Base-by-base conservation (phyloP, 2,113 vertebrate genomes). In the Pipa parva region DNA sequence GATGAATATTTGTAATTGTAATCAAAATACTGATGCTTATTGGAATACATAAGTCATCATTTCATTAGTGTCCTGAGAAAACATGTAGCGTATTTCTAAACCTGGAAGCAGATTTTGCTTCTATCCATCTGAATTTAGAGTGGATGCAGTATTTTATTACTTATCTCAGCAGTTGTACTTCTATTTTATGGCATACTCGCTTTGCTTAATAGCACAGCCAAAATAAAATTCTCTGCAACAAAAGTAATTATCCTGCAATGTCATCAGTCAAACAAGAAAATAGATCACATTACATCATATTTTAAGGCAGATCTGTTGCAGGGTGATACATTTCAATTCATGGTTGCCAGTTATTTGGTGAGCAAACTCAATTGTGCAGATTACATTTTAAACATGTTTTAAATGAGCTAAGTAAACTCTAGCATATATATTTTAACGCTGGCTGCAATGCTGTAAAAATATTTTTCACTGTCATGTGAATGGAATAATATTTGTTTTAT, bases 241-340 rank as follows among this genome's bases (percentile, higher is more conserved):
- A 78, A 80, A 67, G 37, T 68, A 71, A 71, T 71, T 72, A 36
- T 63, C 17, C 21, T 63, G 29, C 73, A 42, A 48, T 29, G 59
- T 12, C 21, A 48, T 25, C 54, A 71, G 75, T 73, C 7, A 3
- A 72, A 71, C 63, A 58, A 6, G 61, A 27, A 78, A 78, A 72
- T 62, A 76, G 59, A 71, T 60, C 51, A 45, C 17, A 49, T 50
- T 73, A 58, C 2, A 62, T 68, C 73, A 75, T 33, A 71, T 76
- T 78, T 72, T 71, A 75, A 78, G 71, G 73, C 15, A 78, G 48
- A 79, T 77, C 61, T 26, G 26, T 63, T 77, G 76, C 72, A 77
- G 64, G 18, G 17, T 73, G 72, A 81, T 72, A 1, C 36, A 78
- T 75, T 79, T 77, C 65, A 71, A 70, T 63, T 76, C 72, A 63